These are phyloP conservation scores for Dicyema japonicum DNA, from an alignment of 1,140 invertebrate species.

Conservation along the genomic window DNA sequence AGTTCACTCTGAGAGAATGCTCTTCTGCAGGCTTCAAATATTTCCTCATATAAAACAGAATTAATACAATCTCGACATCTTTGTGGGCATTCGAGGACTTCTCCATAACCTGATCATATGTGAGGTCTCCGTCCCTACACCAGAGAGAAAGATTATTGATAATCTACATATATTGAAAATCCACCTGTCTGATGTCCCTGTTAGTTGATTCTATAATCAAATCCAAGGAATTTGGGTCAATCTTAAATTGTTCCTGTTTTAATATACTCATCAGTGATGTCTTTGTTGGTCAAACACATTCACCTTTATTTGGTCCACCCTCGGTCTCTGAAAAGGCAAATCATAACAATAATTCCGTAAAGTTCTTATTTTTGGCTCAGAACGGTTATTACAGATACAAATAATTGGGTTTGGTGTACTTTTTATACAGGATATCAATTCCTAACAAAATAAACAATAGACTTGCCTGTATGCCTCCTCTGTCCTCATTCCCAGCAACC, in stretches of 20 bases:
- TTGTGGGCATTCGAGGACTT: constrained; percentile 28
- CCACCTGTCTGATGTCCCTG: constrained; percentile 68
- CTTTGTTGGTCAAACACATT: too few relatives aligned
- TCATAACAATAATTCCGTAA: constrained; percentile 77
- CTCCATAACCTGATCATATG: constrained; percentile 22
- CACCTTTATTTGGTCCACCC: constrained; percentile 55
- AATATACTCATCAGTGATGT: constrained; percentile 63
- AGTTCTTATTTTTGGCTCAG: constrained; percentile 62
- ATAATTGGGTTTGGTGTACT: constrained; percentile 56
- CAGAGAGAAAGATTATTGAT: constrained; percentile 39
- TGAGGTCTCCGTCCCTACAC: constrained; percentile 22
- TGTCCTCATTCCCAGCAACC: constrained; percentile 93
- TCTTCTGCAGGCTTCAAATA: constrained; percentile 62
- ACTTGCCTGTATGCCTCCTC: constrained; percentile 73
- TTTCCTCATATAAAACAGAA: constrained; percentile 24
- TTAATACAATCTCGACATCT: constrained; percentile 39
- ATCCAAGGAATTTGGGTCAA: constrained; percentile 32
- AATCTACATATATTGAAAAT: too few relatives aligned
- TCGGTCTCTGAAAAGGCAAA: constrained; percentile 44
- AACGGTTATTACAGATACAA: constrained; percentile 90
- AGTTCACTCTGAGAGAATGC: constrained; percentile 49
- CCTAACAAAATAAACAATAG: constrained; percentile 25
- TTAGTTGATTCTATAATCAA: constrained; percentile 55
- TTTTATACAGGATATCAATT: constrained; percentile 70
- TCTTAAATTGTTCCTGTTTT: constrained; percentile 56